These are phyloP conservation scores for Campodea augens DNA, from an alignment of 1,140 invertebrate species.

Conservation along the genomic window DNA sequence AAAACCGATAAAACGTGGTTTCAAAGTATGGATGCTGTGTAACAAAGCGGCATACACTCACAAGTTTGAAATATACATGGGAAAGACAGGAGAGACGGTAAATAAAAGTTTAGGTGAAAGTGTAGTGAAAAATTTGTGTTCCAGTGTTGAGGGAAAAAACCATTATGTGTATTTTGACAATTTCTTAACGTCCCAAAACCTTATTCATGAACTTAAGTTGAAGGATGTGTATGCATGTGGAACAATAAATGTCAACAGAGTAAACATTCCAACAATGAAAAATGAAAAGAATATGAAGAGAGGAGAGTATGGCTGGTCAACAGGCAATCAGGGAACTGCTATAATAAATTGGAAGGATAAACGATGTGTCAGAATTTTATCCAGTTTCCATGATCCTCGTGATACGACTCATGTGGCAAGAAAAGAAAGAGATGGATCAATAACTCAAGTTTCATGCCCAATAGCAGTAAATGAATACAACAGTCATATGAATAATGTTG, in stretches of 20 bases:
- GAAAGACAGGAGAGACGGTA: conserved; percentile 9
- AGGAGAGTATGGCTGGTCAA: conserved; percentile 14
- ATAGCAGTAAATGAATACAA: conserved; percentile 21
- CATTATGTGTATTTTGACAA: conserved; percentile 18
- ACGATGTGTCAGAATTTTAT: too few relatives aligned
- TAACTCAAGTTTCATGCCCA: conserved; percentile 14
- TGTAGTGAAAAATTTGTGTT: conserved; percentile 7
- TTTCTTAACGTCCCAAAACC: conserved; percentile 13
- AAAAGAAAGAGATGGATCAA: conserved; percentile 13
- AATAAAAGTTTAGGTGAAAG: conserved; percentile 10
- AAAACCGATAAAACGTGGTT: conserved; percentile 15
- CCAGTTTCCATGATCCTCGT: too few relatives aligned
- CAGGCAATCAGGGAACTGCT: too few relatives aligned
- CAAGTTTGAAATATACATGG: too few relatives aligned
- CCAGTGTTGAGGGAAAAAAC: conserved; percentile 7
- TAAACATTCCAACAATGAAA: conserved; percentile 12
- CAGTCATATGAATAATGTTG: conserved; percentile 22
- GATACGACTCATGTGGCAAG: too few relatives aligned
- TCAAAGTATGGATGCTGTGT: conserved; percentile 13
- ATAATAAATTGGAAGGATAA: too few relatives aligned
- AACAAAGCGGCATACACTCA: conserved; percentile 9
- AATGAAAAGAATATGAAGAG: conserved; percentile 12
- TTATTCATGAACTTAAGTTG: conserved; percentile 12
- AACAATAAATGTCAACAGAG: conserved; percentile 12
- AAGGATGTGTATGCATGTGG: conserved; percentile 14